Conservation (phyloP, 37 sponge, comb jelly and placozoan genomes). For the Halisarca cf. caerulea region DNA sequence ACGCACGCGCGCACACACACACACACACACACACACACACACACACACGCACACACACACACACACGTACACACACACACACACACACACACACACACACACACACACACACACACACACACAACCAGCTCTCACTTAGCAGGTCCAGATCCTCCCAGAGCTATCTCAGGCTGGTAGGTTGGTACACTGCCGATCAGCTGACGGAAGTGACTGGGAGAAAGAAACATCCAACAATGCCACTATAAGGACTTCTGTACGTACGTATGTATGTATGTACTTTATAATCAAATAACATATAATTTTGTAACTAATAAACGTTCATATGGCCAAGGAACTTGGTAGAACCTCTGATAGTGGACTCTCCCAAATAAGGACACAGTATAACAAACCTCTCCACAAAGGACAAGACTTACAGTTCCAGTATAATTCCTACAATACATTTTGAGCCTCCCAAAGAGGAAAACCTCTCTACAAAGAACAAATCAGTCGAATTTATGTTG, state of each 20-base stretch:
- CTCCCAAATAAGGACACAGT: not conserved
- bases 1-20: no score
- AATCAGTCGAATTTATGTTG: no score
- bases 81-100: no score
- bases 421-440: not conserved
- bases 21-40: no score
- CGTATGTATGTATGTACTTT: not conserved
- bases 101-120: no score
- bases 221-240: not conserved
- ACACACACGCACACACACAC: no score
- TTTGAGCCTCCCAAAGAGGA: not conserved
- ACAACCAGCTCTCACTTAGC: slow-evolving; percentile 15
- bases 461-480: not conserved
- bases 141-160: not conserved
- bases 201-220: slow-evolving; percentile 56
- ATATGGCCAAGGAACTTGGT: no score
- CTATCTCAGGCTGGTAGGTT: not conserved
- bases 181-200: slow-evolving; percentile 60
- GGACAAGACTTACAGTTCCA: not conserved
- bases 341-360: not conserved
- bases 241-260: not conserved
- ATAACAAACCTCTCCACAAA: not conserved
- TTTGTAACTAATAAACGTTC: no score
- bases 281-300: not conserved
- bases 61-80: no score